A percentile compares a stretch with the other conserved stretches of the same genome.
These are phyloP conservation scores for Platysteira castanea DNA, from an alignment of 2,113 vertebrate species.

Conservation along the genomic window DNA sequence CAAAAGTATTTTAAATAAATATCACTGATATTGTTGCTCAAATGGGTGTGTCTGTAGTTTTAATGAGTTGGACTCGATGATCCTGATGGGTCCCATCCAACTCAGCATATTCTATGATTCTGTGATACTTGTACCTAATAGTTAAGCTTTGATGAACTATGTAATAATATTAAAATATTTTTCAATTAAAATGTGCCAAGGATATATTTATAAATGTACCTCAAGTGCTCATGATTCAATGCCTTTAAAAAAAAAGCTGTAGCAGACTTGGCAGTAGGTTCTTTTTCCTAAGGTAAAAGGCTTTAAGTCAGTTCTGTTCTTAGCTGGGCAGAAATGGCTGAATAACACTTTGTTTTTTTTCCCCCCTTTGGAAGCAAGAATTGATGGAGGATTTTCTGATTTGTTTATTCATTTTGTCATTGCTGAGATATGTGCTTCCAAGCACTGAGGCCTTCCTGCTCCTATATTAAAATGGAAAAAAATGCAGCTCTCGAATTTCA, in stretches of 20 bases:
- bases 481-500: not conserved
- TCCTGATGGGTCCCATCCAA: not conserved
- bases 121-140: not conserved
- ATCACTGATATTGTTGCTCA: conserved; percentile 64
- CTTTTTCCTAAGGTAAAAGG: not conserved
- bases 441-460: not conserved
- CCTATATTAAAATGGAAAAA: not conserved
- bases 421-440: not conserved
- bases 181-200: not conserved
- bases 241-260: not conserved
- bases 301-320: not conserved
- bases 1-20: conserved; percentile 79
- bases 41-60: conserved; percentile 63
- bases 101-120: not conserved
- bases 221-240: not conserved
- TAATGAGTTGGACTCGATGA: not conserved
- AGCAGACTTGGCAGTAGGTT: not conserved
- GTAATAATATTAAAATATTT: conserved; percentile 26
- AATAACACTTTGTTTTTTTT: not conserved
- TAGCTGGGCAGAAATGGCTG: not conserved
- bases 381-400: not conserved
- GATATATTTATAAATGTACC: not conserved
- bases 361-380: not conserved
- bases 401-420: not conserved
- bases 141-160: not conserved